Percentiles rank a stretch among this genome's conserved stretches.
Conservation (phyloP, 2,113 vertebrate genomes). For the Poeciliopsis retropinna region DNA sequence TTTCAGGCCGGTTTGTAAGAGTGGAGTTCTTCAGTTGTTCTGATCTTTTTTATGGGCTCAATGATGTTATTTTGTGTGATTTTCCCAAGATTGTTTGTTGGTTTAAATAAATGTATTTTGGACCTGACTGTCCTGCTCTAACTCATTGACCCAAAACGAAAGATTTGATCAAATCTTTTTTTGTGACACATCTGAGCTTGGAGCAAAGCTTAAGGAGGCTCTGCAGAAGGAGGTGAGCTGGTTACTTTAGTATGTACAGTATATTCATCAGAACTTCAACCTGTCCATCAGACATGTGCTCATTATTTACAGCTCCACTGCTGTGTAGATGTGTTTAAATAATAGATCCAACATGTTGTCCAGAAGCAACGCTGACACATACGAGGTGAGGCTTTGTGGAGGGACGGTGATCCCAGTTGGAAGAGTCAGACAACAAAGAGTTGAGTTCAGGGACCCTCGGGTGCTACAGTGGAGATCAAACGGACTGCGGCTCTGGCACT, state of each 20-base stretch:
- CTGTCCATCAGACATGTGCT: neutral
- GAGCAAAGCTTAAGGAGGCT: too few species aligned
- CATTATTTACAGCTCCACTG: conserved; percentile 14
- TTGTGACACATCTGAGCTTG: neutral
- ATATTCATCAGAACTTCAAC: neutral
- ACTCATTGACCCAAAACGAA: too few species aligned
- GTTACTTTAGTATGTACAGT: neutral
- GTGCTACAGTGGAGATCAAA: conserved; percentile 43
- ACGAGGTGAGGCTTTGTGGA: conserved; percentile 18
- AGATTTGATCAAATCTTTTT: too few species aligned
- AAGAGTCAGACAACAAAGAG: conserved; percentile 38
- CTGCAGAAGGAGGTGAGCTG: neutral
- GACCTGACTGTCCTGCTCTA: too few species aligned
- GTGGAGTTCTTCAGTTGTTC: too few species aligned
- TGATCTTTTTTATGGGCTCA: too few species aligned
- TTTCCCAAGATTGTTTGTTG: too few species aligned
- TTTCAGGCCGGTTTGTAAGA: too few species aligned
- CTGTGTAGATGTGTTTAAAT: conserved; percentile 38
- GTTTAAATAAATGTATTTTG: too few species aligned
- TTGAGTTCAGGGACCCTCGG: conserved; percentile 17
- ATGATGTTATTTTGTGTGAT: too few species aligned
- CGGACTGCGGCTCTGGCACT: conserved; percentile 1
- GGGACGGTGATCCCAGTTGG: conserved; percentile 15
- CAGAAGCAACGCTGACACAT: neutral
- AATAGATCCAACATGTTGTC: conserved; percentile 50